Base-by-base conservation (phyloP, 2,888 invertebrate genomes). In the Stenodera caucasica region DNA sequence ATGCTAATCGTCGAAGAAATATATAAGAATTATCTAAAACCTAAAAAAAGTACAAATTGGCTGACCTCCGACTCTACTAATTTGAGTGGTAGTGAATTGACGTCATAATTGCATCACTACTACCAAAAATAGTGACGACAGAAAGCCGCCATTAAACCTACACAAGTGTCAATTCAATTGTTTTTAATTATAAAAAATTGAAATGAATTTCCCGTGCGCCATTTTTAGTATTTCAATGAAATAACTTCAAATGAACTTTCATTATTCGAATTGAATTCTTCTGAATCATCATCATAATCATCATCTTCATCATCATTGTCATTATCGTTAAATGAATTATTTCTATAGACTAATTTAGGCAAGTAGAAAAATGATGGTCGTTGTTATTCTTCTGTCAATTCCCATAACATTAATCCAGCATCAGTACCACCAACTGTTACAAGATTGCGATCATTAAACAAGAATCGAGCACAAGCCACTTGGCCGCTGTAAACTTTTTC, bases 381-480 rank as follows among this genome's bases (percentile, higher is more conserved):
- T 60, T 78, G 85, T 84, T 89, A 91, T 83, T 91, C 90, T 74
- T 90, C 90, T 73, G 90, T 89, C 65, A 94, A 82, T 80, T 93
- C 92, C 94, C 95, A 96, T 67, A 95, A 86, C 91, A 96, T 92
- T 37, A 96, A 85, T 7, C 92, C 90, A 26, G 94, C 94, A 77
- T 95, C 95, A 66, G 89, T 87, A 32, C 95, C 95, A 2, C 96
- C 95, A 9, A 92, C 89, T 15, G 91, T 91, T 56, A 94, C 89
- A 62, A 95, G 82, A 74, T 90, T 91, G 57, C 91, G 88, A 80
- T 95, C 94, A 75, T 94, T 94, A 82, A 88, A 92, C 15, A 94
- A 83, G 82, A 96, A 96, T 49, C 92, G 85, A 0, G 90, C 89
- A 61, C 88, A 87, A 35, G 91, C 90, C 53, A 96, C 84, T 70